Conservation (phyloP, 1,140 invertebrate genomes). For the Sipha flava region DNA sequence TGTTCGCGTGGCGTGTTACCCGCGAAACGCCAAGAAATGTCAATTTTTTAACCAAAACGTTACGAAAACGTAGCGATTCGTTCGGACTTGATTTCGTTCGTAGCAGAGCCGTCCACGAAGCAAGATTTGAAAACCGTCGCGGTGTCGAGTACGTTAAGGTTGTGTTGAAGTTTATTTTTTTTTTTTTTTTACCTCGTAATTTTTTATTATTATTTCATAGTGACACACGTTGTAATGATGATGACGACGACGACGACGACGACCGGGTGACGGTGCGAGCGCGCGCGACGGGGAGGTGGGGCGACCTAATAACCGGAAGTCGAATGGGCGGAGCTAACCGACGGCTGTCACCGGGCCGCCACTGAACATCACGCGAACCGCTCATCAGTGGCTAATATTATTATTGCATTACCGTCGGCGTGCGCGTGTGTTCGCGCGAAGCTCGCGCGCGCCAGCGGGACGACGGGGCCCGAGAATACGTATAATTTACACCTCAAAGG, state of each 20-base stretch:
- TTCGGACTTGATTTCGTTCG: too few relatives aligned
- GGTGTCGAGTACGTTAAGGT: too few relatives aligned
- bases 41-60: too few relatives aligned
- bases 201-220: not conserved
- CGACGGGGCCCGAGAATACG: not conserved
- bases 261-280: too few relatives aligned
- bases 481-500: too few relatives aligned
- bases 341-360: conserved; percentile 25
- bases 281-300: not conserved
- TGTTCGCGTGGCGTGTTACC: too few relatives aligned
- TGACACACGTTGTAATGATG: conserved; percentile 24
- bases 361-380: conserved; percentile 12
- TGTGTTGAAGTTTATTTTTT: too few relatives aligned
- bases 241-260: not conserved
- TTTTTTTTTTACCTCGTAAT: not conserved
- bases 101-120: too few relatives aligned
- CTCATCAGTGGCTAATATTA: conserved; percentile 4
- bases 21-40: too few relatives aligned
- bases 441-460: not conserved
- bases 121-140: too few relatives aligned
- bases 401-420: not conserved
- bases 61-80: too few relatives aligned
- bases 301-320: conserved; percentile 25
- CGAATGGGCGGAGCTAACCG: conserved; percentile 19
- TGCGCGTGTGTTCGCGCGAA: too few relatives aligned